A percentile compares a stretch with the other conserved stretches of the same genome.
phyloP scores from a whole-genome alignment of 1,140 invertebrate species.

The Geopemphigus sp. region DNA sequence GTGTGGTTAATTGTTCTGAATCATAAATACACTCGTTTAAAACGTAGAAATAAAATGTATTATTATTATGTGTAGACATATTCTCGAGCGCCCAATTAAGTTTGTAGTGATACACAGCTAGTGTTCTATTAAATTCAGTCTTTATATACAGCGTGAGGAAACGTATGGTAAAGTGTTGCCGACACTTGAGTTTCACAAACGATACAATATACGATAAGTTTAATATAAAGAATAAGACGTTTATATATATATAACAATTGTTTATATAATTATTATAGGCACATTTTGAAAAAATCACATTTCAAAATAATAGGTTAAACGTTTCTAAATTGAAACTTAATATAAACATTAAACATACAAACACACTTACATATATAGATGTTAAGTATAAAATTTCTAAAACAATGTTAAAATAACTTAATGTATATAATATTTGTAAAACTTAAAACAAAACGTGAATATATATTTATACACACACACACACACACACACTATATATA shows the following conservation, averaged over 20 bases:
- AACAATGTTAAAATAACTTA: conserved; percentile 48
- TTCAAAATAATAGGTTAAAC: conserved; percentile 39
- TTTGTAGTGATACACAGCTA: too few relatives aligned
- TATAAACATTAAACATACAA: conserved; percentile 19
- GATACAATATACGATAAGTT: neutral
- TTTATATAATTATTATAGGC: conserved; percentile 35
- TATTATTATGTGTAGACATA: too few relatives aligned
- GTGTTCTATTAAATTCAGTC: too few relatives aligned
- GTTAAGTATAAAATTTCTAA: conserved; percentile 49
- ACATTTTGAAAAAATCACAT: conserved; percentile 42
- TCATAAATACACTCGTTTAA: too few relatives aligned
- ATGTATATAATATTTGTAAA: conserved; percentile 28
- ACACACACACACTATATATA: too few relatives aligned
- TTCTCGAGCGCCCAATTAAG: too few relatives aligned
- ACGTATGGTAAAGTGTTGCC: too few relatives aligned
- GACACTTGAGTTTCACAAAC: neutral
- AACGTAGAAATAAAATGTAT: too few relatives aligned
- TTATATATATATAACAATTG: conserved; percentile 1
- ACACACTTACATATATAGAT: neutral
- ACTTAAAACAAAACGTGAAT: conserved; percentile 31
- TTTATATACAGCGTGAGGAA: too few relatives aligned
- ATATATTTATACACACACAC: neutral
- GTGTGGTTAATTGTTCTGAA: too few relatives aligned
- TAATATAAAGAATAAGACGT: neutral
- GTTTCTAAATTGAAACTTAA: conserved; percentile 42